Base-by-base conservation (phyloP, 2,113 vertebrate genomes). In the Albula glossodonta region DNA sequence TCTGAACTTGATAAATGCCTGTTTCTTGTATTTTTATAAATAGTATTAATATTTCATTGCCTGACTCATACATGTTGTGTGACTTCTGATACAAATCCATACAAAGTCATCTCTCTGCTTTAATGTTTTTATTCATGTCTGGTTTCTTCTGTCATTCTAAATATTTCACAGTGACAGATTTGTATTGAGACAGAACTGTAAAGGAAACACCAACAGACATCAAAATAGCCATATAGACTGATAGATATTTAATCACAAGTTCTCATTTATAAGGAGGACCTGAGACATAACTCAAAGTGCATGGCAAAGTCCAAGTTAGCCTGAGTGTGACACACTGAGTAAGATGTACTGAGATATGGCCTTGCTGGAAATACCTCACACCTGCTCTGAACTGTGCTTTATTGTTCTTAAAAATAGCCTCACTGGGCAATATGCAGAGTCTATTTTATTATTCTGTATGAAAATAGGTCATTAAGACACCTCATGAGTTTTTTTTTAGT, bases 321-420 rank as follows among this genome's bases (percentile, higher is more conserved):
- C 53, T 56, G 53, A 5, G 60, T 66, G 60, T 19, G 3, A 66
- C 84, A 84, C 80, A 56, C 60, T 85, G 63, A 48, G 31, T 13
- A 85, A 31, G 90, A 88, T 88, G 87, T 90, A 92, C 91, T 92
- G 88, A 90, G 88, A 48, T 84, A 87, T 87, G 88, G 92, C 93
- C 92, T 95, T 86, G 93, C 87, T 85, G 90, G 84, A 86, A 90
- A 87, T 52, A 85, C 87, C 88, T 57, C 86, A 91, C 95, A 94
- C 93, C 94, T 95, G 94, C 93, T 95, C 88, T 78, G 81, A 78
- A 86, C 85, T 88, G 79, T 17, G 48, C 53, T 91, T 88, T 91
- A 89, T 94, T 92, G 88, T 88, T 90, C 87, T 91, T 92, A 92
- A 91, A 94, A 93, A 93, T 94, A 95, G 88, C 87, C 79, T 25